Base-by-base conservation (phyloP, 2,797 vertebrate species). In the Sebastes minor region DNA sequence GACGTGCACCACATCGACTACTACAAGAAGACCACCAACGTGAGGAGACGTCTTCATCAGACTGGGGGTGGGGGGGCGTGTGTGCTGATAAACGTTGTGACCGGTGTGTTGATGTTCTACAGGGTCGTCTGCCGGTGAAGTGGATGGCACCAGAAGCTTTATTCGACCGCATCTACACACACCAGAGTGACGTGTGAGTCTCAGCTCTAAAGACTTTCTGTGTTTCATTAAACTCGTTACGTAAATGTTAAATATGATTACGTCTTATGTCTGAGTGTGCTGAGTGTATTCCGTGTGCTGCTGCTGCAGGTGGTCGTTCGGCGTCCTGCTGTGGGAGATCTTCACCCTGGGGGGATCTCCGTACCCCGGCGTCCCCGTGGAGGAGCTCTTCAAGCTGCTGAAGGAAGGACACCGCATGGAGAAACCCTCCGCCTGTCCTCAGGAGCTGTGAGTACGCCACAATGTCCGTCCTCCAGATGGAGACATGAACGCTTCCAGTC, bases 391-490 rank as follows among this genome's bases (percentile, higher is more conserved):
- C 89, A 98, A 99, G 93, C 95, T 99, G 91, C 94, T 99, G 80
- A 98, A 98, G 91, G 98, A 99, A 65, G 98, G 98, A 2, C 98
- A 99, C 80, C 96, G 98, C 10, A 98, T 99, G 98, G 98, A 98
- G 90, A 97, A 97, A 74, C 98, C 98, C 28, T 95, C 95, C 4
- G 96, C 96, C 52, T 98, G 97, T 94, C 96, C 98, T 53, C 96
- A 97, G 8, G 97, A 98, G 89, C 95, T 99, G 98, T 99, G 92
- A 97, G 98, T 23, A 5, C 9, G 4, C 18, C 28, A n/a, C 46
- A 49, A 16, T 6, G 38, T 14, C 38, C 14, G 38, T 42, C 52
- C n/a, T 23, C n/a, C n/a, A 10, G 13, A 42, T 22, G 20, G 20
- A 53, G 22, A 53, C 49, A 53, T 20, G n/a, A 53, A n/a, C 7